Conservation (phyloP, 2,888 invertebrate genomes). For the Alitta virens region DNA sequence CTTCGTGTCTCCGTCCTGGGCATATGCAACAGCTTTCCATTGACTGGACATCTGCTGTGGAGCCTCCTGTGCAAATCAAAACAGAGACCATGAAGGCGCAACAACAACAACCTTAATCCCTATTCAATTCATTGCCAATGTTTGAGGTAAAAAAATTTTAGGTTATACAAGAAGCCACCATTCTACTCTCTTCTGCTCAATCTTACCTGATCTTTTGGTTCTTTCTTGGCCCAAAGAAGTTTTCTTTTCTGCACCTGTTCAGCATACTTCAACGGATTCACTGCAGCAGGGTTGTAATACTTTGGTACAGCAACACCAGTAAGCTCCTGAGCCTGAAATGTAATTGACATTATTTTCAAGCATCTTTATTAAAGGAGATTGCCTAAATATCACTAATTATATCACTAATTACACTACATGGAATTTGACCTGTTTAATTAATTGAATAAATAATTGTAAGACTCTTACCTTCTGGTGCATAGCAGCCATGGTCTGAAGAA, state of each 20-base stretch:
- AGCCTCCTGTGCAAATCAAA: constrained; percentile 5
- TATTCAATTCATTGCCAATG: too few species aligned
- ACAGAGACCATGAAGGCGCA: too few species aligned
- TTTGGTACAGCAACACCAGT: constrained; percentile 65
- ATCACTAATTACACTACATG: too few species aligned
- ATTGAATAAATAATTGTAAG: too few species aligned
- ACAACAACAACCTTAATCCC: too few species aligned
- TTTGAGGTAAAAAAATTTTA: too few species aligned
- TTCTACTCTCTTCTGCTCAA: too few species aligned
- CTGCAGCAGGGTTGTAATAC: constrained; percentile 73
- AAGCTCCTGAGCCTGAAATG: constrained; percentile 53
- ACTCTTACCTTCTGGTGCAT: constrained; percentile 53
- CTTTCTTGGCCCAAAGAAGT: constrained; percentile 70
- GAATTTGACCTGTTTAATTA: too few species aligned
- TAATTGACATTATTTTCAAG: background rate
- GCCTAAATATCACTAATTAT: too few species aligned
- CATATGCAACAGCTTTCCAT: constrained; percentile 69
- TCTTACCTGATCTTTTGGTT: constrained; percentile 28
- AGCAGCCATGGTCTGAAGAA: constrained; percentile 57
- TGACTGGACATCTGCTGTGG: constrained; percentile 21
- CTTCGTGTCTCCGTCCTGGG: constrained; percentile 87
- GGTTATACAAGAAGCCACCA: too few species aligned
- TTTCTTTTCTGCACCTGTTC: constrained; percentile 85
- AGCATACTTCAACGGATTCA: constrained; percentile 75
- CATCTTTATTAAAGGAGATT: background rate